Conservation (phyloP, 2,797 vertebrate species). For the Cossypha dichroa region DNA sequence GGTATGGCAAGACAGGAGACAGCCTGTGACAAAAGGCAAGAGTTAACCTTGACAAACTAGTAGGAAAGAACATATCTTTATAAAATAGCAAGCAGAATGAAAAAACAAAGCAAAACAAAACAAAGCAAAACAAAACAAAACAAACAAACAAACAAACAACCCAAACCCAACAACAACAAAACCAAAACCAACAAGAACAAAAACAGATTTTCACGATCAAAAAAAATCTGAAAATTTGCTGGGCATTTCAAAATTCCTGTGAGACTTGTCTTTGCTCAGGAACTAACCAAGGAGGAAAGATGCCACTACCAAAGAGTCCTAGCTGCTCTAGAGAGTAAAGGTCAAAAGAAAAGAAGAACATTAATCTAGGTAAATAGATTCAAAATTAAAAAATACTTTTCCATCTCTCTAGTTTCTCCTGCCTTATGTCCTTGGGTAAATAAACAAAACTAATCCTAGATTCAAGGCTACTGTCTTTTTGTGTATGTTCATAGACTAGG, state of each 20-base stretch:
- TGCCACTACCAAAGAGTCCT: not conserved
- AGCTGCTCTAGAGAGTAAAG: not conserved
- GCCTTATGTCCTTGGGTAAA: not conserved
- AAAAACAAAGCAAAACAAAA: not conserved
- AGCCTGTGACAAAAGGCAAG: not conserved
- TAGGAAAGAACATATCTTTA: not conserved
- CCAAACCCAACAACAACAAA: not conserved
- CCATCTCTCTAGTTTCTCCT: not conserved
- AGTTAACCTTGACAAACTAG: not conserved
- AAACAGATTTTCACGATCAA: not conserved
- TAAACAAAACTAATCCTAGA: not conserved
- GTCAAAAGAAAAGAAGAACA: not conserved
- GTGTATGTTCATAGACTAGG: not conserved
- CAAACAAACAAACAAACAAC: not conserved
- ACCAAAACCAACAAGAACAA: not conserved
- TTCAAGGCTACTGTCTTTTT: not conserved
- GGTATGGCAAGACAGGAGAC: not conserved
- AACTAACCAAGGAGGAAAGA: not conserved
- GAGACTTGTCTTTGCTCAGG: not conserved
- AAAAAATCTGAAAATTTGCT: not conserved
- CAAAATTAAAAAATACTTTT: not conserved
- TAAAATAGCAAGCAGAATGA: not conserved
- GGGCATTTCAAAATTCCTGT: not conserved
- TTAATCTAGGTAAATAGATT: not conserved
- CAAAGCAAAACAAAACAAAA: no score